Conservation (phyloP, 1,140 invertebrate species). For the Sipha flava region DNA sequence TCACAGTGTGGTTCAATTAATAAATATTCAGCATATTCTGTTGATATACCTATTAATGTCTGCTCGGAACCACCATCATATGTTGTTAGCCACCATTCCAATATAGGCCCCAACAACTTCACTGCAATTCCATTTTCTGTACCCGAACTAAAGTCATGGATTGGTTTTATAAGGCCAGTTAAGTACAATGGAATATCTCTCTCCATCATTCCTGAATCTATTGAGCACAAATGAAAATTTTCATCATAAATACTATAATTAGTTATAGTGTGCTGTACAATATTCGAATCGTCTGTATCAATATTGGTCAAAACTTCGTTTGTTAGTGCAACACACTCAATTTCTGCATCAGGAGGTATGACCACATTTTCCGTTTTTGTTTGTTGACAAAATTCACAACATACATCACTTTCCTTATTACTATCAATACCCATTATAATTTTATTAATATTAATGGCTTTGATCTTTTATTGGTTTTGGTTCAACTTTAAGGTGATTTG, state of each 20-base stretch:
- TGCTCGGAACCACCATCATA: slow-evolving; percentile 73
- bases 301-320: slow-evolving; percentile 5
- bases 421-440: too few relatives aligned
- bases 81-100: slow-evolving; percentile 76
- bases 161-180: slow-evolving; percentile 73
- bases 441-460: too few relatives aligned
- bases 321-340: not conserved
- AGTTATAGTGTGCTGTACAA: not conserved
- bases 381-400: not conserved
- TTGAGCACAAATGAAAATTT: slow-evolving; percentile 67
- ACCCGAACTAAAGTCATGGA: slow-evolving; percentile 64
- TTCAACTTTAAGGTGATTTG: too few relatives aligned
- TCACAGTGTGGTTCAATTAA: slow-evolving; percentile 63
- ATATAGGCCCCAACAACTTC: slow-evolving; percentile 73
- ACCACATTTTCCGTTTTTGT: not conserved
- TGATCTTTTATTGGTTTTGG: too few relatives aligned
- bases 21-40: slow-evolving; percentile 73
- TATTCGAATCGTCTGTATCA: not conserved
- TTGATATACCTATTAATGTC: slow-evolving; percentile 67
- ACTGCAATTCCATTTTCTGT: slow-evolving; percentile 56
- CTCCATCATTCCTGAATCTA: slow-evolving; percentile 73
- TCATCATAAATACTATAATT: slow-evolving; percentile 65
- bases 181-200: slow-evolving; percentile 65
- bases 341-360: not conserved
- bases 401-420: not conserved